phyloP scores from a whole-genome alignment of 1,140 invertebrate genomes.

The Calycopis cecrops region DNA sequence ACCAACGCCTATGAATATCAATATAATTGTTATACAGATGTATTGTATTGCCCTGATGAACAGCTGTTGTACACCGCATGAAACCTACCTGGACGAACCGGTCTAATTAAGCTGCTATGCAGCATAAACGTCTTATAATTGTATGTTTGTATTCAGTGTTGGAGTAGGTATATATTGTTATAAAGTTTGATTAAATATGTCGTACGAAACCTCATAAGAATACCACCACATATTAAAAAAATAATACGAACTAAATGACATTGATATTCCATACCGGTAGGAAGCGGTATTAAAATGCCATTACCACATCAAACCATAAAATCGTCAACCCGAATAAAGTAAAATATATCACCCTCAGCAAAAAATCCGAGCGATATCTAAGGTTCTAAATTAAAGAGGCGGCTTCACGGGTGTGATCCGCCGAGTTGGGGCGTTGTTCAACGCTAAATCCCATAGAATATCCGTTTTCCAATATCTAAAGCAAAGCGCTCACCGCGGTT shows the following conservation, averaged over 20 bases:
- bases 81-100: too few species aligned
- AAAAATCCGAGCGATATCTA: conserved; percentile 19
- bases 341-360: conserved; percentile 4
- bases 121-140: too few species aligned
- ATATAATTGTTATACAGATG: too few species aligned
- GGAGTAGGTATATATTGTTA: too few species aligned
- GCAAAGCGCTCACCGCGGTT: conserved; percentile 47
- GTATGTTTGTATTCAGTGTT: too few species aligned
- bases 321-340: conserved; percentile 12
- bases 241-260: not conserved
- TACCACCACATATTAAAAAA: too few species aligned
- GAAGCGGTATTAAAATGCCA: conserved; percentile 10
- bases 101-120: too few species aligned
- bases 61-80: too few species aligned
- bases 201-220: too few species aligned
- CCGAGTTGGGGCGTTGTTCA: conserved; percentile 28
- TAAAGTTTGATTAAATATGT: too few species aligned
- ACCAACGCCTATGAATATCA: too few species aligned
- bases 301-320: conserved; percentile 1
- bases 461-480: conserved; percentile 69
- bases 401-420: conserved; percentile 26
- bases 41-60: too few species aligned
- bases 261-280: not conserved
- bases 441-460: conserved; percentile 57
- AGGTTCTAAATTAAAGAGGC: conserved; percentile 20